Evolutionary conservation across 2,113 vertebrate species (phyloP).

Genomic region (Setophaga petechia): DNA sequence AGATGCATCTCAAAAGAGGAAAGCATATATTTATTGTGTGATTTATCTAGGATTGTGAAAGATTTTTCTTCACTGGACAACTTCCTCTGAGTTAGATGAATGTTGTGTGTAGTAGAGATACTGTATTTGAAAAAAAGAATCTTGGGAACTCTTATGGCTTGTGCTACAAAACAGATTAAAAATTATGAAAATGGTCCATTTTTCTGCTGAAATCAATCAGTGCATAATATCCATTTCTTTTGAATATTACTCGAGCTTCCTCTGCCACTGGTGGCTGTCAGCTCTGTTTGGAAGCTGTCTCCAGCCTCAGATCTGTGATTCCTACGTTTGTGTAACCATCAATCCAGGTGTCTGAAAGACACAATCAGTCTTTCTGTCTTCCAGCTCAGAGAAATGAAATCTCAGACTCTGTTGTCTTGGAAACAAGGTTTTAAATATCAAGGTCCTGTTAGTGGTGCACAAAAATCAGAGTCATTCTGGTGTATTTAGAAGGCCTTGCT

Average conservation of each 20-base stretch:
- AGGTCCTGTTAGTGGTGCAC: neutral
- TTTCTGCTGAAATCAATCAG: neutral
- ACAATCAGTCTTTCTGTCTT: neutral
- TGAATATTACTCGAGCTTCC: neutral
- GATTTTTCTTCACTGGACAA: neutral
- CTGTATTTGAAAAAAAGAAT: neutral
- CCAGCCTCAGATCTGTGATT: neutral
- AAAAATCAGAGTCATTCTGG: neutral
- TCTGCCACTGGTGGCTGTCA: neutral
- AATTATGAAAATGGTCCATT: neutral
- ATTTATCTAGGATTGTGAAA: neutral
- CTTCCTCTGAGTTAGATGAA: neutral
- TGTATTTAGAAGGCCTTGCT: neutral
- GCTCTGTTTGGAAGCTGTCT: neutral
- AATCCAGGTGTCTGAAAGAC: neutral
- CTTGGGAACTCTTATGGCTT: neutral
- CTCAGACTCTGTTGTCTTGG: conserved; percentile 8
- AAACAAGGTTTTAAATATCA: conserved; percentile 35
- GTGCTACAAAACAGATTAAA: neutral
- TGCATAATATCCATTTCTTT: neutral
- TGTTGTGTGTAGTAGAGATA: neutral
- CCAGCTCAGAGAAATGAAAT: neutral
- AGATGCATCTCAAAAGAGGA: neutral
- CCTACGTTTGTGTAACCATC: fast-evolving
- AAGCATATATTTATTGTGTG: neutral